These are phyloP conservation scores for human DNA, from an alignment of 2,113 vertebrate species.

Conservation along the genomic window GRCh38 chr1:180531501-180532000, in stretches of 20 bases:
- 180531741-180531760: not conserved
- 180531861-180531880: not conserved
- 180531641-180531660: too few species aligned
- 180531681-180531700: not conserved
- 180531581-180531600: too few species aligned
- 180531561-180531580: too few species aligned
- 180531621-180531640: too few species aligned
- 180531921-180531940: not conserved
- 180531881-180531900: slow-evolving; percentile 9
- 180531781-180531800: not conserved
- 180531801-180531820: not conserved
- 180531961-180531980: slow-evolving; percentile 24
- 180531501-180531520: too few species aligned
- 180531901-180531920: slow-evolving; percentile 21
- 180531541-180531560: too few species aligned
- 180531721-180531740: not conserved
- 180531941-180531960: slow-evolving; percentile 9
- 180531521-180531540: not conserved
- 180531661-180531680: too few species aligned
- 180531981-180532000: slow-evolving; percentile 45
- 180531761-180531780: not conserved
- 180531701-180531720: not conserved
- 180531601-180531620: too few species aligned
- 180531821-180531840: not conserved
- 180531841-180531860: slow-evolving; percentile 6